Conservation (phyloP, 2,888 invertebrate genomes). For the Noctua pronuba region DNA sequence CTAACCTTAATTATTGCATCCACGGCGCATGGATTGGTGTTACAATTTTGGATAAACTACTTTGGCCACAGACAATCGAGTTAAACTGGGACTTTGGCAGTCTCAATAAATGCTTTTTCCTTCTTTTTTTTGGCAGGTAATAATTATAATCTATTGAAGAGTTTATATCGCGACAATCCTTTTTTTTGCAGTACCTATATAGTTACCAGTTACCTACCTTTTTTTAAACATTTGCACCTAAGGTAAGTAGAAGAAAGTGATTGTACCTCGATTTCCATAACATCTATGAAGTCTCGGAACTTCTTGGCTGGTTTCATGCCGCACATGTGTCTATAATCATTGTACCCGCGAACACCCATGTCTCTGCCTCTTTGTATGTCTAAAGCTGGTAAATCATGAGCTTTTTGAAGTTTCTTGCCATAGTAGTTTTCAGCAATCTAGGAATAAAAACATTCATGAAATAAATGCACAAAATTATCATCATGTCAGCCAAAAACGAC, state of each 20-base stretch:
- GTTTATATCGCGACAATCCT: background rate
- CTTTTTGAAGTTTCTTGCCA: constrained; percentile 74
- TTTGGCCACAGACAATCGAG: background rate
- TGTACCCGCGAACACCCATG: constrained; percentile 80
- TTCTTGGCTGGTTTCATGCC: constrained; percentile 76
- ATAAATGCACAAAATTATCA: background rate
- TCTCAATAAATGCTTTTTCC: background rate
- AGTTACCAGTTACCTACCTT: too few species aligned
- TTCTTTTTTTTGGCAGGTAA: background rate
- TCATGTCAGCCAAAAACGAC: background rate
- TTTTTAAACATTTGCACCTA: background rate
- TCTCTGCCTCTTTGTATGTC: constrained; percentile 83
- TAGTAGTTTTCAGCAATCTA: constrained; percentile 81
- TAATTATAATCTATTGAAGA: background rate
- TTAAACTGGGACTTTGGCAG: background rate
- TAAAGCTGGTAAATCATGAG: constrained; percentile 76
- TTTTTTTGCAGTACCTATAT: too few species aligned
- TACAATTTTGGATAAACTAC: background rate
- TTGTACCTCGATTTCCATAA: constrained; percentile 81
- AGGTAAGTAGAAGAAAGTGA: background rate
- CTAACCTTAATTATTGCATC: background rate
- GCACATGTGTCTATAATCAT: constrained; percentile 80
- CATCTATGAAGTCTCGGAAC: constrained; percentile 80
- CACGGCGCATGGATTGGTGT: too few species aligned
- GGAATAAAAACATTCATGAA: background rate